Evolutionary conservation across 2,888 invertebrate genomes (phyloP).

Genomic region (Apodemia zela): DNA sequence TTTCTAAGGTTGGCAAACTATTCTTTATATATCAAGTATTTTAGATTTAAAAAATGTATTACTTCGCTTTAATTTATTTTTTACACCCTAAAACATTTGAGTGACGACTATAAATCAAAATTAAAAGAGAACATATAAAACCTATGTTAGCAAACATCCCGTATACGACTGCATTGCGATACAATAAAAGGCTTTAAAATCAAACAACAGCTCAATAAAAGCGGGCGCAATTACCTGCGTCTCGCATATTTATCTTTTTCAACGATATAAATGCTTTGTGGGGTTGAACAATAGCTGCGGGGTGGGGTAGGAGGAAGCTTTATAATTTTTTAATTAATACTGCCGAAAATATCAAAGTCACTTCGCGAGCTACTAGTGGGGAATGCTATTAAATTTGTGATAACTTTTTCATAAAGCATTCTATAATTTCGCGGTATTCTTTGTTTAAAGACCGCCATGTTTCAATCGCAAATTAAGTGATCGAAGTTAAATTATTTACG

Average conservation of each 20-base stretch:
- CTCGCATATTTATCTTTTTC: constrained; percentile 76
- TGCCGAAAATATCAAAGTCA: constrained; percentile 79
- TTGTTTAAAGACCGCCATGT: constrained; percentile 15
- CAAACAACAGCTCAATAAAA: constrained; percentile 75
- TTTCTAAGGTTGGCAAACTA: too few relatives aligned
- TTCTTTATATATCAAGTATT: too few relatives aligned
- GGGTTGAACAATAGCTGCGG: constrained; percentile 56
- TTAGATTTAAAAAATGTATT: too few relatives aligned
- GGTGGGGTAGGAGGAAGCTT: constrained; percentile 60
- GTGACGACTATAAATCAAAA: background rate
- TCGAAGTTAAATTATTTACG: background rate
- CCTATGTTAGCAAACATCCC: constrained; percentile 27
- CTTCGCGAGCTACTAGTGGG: constrained; percentile 60
- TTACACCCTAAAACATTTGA: background rate
- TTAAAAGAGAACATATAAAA: background rate
- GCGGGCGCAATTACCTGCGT: constrained; percentile 69
- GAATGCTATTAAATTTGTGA: constrained; percentile 63
- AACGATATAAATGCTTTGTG: constrained; percentile 69
- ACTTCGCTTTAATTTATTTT: too few relatives aligned
- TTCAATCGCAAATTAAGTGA: constrained; percentile 16
- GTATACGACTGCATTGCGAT: constrained; percentile 39
- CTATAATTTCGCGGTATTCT: constrained; percentile 39
- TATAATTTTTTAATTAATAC: constrained; percentile 81
- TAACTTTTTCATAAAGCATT: constrained; percentile 61
- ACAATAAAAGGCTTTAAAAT: constrained; percentile 68